These are phyloP conservation scores for Ctenicera cuprea DNA, from an alignment of 2,888 invertebrate genomes.

Conservation along the genomic window DNA sequence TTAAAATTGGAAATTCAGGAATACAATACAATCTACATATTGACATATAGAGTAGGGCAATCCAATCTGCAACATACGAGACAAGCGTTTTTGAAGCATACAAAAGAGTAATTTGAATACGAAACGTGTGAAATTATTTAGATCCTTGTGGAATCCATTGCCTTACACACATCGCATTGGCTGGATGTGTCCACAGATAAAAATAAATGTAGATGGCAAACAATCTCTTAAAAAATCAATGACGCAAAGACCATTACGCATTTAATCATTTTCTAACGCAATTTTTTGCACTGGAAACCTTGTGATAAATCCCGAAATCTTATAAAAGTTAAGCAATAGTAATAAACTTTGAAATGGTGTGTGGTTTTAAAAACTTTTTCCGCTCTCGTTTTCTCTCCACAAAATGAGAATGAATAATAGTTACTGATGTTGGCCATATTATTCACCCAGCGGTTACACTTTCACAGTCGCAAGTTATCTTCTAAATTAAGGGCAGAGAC, in stretches of 20 bases:
- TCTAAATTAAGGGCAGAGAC: conserved; percentile 11
- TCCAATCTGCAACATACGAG: conserved; percentile 40
- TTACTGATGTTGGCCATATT: conserved; percentile 19
- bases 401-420: conserved; percentile 18
- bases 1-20: conserved; percentile 35
- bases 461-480: conserved; percentile 16
- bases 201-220: conserved; percentile 53
- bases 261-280: neutral
- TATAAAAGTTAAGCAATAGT: neutral
- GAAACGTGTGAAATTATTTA: conserved; percentile 59
- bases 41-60: conserved; percentile 34
- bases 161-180: conserved; percentile 60
- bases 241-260: neutral
- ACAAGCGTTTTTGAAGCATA: conserved; percentile 43
- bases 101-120: conserved; percentile 62
- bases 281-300: neutral
- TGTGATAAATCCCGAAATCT: neutral
- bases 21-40: conserved; percentile 42
- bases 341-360: neutral
- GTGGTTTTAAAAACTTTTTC: conserved; percentile 12
- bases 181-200: conserved; percentile 62
- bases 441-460: conserved; percentile 24
- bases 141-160: conserved; percentile 62
- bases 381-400: conserved; percentile 8
- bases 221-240: neutral